Evolutionary conservation across 2,113 vertebrate species (phyloP).

Genomic region (Tautogolabrus adspersus): DNA sequence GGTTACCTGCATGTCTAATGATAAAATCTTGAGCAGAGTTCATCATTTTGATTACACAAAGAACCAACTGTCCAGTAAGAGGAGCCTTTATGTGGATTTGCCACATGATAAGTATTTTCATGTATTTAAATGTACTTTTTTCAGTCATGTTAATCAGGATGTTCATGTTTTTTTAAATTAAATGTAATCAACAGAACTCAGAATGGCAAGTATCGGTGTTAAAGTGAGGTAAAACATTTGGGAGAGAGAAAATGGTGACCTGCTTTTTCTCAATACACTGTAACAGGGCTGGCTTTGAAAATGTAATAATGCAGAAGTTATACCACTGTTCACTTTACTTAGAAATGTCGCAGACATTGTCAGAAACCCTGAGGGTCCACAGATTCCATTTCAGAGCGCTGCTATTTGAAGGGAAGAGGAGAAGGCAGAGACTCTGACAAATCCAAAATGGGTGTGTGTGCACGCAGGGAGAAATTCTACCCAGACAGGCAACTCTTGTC

Average conservation of each 20-base stretch:
- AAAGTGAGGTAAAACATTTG: background rate
- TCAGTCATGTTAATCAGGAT: background rate
- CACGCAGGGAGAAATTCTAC: slow-evolving; percentile 18
- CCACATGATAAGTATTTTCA: background rate
- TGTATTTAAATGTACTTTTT: background rate
- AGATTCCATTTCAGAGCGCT: slow-evolving; percentile 66
- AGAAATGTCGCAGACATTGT: slow-evolving; percentile 51
- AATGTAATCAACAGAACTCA: background rate
- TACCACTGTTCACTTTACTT: slow-evolving; percentile 41
- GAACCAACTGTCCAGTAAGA: background rate
- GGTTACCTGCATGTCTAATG: too few relatives aligned
- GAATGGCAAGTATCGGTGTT: background rate
- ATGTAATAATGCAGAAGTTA: slow-evolving; percentile 36
- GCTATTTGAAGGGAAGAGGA: slow-evolving; percentile 59
- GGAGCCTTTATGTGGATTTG: background rate
- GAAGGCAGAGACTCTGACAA: slow-evolving; percentile 57
- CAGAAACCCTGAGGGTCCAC: slow-evolving; percentile 48
- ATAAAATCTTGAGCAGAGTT: too few relatives aligned
- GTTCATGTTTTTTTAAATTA: background rate
- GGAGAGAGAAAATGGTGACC: slow-evolving; percentile 12
- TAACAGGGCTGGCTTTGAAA: slow-evolving; percentile 30
- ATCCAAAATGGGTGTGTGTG: slow-evolving; percentile 53
- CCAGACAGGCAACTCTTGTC: slow-evolving; percentile 19
- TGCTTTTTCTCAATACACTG: background rate
- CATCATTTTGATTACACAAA: background rate